Conservation (phyloP, 2,113 vertebrate species). For the Catharus fuscescens region DNA sequence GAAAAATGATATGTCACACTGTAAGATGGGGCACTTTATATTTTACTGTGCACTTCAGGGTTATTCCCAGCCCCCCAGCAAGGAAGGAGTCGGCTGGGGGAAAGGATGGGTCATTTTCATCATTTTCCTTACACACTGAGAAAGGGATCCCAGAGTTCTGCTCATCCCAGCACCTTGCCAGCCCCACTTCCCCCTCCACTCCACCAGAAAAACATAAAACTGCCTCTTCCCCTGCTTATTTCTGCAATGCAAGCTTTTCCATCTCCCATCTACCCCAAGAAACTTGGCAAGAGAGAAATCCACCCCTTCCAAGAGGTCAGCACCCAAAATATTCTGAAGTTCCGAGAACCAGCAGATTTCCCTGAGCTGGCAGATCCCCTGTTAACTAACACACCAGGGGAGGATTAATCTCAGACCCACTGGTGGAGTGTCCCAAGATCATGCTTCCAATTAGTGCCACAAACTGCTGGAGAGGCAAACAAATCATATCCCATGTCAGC, state of each 20-base stretch:
- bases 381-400: rapidly evolving
- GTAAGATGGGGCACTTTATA: constrained; percentile 9
- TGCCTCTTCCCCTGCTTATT: not conserved
- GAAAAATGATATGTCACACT: not conserved
- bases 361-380: not conserved
- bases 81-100: not conserved
- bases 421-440: not conserved
- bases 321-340: not conserved
- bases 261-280: not conserved
- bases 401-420: not conserved
- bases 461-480: not conserved
- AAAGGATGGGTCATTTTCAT: not conserved
- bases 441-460: not conserved
- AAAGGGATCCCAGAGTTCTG: rapidly evolving
- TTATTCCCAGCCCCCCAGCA: not conserved
- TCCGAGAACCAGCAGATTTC: not conserved
- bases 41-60: not conserved
- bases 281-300: not conserved
- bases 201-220: not conserved
- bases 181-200: not conserved
- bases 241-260: not conserved
- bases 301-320: not conserved
- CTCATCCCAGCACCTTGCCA: not conserved
- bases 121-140: not conserved
- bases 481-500: not conserved